Conservation (phyloP, 2,113 vertebrate genomes). For the Gasterosteus aculeatus region DNA sequence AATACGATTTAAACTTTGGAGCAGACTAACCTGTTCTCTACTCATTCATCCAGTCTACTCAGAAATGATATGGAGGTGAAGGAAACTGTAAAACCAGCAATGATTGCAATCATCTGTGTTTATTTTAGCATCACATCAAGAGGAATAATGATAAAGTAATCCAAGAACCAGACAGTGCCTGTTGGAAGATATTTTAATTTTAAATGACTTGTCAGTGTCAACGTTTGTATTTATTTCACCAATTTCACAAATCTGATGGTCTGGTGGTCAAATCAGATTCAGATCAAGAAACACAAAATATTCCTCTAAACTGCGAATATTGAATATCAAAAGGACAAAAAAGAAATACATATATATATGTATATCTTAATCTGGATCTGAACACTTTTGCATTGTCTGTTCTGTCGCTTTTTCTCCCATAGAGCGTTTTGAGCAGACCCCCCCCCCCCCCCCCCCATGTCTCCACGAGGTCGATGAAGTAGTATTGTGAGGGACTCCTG, state of each 20-base stretch:
- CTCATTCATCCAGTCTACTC: neutral
- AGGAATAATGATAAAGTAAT: too few species aligned
- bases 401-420: conserved; percentile 17
- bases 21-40: neutral
- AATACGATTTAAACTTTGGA: neutral
- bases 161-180: neutral
- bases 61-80: neutral
- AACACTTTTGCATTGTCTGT: conserved; percentile 16
- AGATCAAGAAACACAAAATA: neutral
- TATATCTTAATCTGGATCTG: conserved; percentile 11
- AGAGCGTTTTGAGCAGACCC: conserved; percentile 11
- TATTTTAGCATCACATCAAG: neutral
- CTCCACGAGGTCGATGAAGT: conserved; percentile 21
- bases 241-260: neutral
- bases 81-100: neutral
- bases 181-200: neutral
- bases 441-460: conserved; percentile 7
- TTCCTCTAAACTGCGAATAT: neutral
- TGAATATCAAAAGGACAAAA: neutral
- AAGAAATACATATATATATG: neutral
- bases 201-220: neutral
- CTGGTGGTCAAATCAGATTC: neutral
- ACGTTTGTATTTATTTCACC: neutral
- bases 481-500: conserved; percentile 28
- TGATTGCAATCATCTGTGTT: neutral